phyloP scores from a whole-genome alignment of 2,888 invertebrate species.

The Odontothrips loti region DNA sequence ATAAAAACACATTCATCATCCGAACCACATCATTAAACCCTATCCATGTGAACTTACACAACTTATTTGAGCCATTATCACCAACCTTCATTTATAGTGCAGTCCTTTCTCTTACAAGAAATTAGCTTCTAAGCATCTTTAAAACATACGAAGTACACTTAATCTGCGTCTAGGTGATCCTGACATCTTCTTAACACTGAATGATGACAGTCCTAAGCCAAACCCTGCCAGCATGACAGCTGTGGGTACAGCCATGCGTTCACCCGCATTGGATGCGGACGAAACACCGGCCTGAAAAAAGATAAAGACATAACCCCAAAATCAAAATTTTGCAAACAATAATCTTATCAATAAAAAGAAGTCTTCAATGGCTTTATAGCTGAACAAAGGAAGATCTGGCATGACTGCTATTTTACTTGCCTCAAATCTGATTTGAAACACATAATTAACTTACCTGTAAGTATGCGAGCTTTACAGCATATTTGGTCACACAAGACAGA shows the following conservation, averaged over 20 bases:
- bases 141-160: neutral
- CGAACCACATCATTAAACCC: neutral
- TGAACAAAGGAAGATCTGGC: no score
- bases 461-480: constrained; percentile 12
- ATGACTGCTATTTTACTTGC: neutral
- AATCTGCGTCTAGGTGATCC: neutral
- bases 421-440: neutral
- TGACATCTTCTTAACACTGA: constrained; percentile 9
- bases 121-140: neutral
- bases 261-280: constrained; percentile 17
- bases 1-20: neutral
- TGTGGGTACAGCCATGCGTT: constrained; percentile 7
- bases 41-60: neutral
- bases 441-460: neutral
- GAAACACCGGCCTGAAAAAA: neutral
- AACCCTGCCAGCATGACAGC: neutral
- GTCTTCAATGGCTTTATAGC: neutral
- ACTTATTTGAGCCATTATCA: neutral
- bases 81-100: neutral
- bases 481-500: neutral
- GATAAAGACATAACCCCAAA: neutral
- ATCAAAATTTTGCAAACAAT: neutral
- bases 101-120: neutral
- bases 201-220: neutral
- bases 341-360: neutral